A percentile compares a stretch with the other conserved stretches of the same genome.
Conservation (phyloP, 1,140 invertebrate species). For the Coptotermes formosanus region DNA sequence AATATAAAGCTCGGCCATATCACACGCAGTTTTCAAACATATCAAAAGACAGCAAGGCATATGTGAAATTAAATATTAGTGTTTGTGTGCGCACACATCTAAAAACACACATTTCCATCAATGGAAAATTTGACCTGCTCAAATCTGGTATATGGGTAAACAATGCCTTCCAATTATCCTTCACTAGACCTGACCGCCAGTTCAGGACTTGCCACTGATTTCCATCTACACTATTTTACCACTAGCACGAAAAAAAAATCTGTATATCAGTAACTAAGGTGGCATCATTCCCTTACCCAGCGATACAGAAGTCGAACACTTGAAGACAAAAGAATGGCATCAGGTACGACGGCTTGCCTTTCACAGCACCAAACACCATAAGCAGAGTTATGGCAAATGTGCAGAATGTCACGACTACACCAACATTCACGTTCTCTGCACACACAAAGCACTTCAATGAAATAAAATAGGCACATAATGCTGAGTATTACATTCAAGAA, state of each 20-base stretch:
- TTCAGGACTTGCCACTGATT: too few relatives aligned
- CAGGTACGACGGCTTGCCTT: conserved; percentile 76
- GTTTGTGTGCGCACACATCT: neutral
- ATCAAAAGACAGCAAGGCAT: too few relatives aligned
- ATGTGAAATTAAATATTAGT: too few relatives aligned
- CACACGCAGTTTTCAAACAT: too few relatives aligned
- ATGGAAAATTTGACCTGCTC: too few relatives aligned
- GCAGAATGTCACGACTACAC: conserved; percentile 72
- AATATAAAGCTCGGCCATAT: too few relatives aligned
- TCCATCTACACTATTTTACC: neutral
- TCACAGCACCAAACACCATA: conserved; percentile 78
- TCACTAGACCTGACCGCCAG: too few relatives aligned
- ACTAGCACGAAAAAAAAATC: neutral
- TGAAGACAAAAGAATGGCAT: conserved; percentile 87
- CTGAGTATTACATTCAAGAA: too few relatives aligned
- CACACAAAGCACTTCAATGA: conserved; percentile 38
- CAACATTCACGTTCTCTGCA: conserved; percentile 76
- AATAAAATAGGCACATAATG: too few relatives aligned
- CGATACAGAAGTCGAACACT: conserved; percentile 85
- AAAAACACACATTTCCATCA: neutral
- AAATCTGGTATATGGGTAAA: too few relatives aligned
- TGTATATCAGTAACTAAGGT: conserved; percentile 40
- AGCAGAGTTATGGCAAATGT: conserved; percentile 75
- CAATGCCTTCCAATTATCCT: too few relatives aligned
- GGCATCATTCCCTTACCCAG: conserved; percentile 58